These are phyloP conservation scores for Patiria miniata DNA, from an alignment of 35 echinoderm and acorn worm genomes.

Conservation along the genomic window DNA sequence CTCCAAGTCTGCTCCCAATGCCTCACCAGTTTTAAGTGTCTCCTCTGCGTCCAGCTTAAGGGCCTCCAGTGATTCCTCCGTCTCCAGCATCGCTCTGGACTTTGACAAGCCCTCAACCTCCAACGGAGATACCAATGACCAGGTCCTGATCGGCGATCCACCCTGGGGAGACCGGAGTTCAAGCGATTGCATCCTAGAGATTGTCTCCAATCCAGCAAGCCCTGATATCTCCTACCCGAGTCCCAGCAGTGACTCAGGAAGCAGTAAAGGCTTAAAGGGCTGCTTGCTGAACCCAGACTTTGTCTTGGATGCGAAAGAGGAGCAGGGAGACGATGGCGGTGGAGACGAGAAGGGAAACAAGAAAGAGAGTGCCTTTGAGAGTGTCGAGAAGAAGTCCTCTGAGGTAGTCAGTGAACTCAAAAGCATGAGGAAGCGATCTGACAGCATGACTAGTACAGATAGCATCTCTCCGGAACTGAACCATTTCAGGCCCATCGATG, in stretches of 20 bases:
- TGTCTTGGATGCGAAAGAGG: background rate
- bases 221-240: background rate
- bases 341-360: background rate
- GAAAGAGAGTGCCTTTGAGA: conserved; percentile 25
- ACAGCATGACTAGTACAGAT: conserved; percentile 79
- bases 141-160: background rate
- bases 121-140: background rate
- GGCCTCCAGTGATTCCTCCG: background rate
- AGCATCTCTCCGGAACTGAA: conserved; percentile 85
- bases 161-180: conserved; percentile 6
- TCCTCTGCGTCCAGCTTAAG: background rate
- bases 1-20: background rate
- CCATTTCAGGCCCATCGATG: conserved; percentile 91
- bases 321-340: background rate
- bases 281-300: background rate
- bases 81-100: background rate
- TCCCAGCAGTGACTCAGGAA: background rate
- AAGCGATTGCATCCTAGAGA: background rate
- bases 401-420: background rate
- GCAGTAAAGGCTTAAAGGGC: background rate
- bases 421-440: conserved; percentile 37
- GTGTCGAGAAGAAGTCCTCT: background rate
- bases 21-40: background rate
- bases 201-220: background rate
- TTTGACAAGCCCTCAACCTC: conserved; percentile 15